These are phyloP conservation scores for Dasypus novemcinctus DNA, from an alignment of 2,113 vertebrate species.

Conservation along the genomic window DNA sequence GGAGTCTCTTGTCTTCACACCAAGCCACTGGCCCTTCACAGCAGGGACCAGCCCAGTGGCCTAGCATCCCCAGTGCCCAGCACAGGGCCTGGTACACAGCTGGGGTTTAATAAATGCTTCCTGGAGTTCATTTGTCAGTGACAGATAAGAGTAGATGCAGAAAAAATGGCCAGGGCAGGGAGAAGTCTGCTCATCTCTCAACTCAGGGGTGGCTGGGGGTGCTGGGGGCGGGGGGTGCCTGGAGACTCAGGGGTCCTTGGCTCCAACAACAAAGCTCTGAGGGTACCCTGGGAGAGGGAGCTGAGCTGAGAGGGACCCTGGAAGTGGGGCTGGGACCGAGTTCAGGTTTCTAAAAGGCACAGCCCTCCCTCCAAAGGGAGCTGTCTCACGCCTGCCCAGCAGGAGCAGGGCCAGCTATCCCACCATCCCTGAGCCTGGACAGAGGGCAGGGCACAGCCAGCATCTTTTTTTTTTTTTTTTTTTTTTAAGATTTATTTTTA, in stretches of 20 bases:
- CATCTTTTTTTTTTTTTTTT: too few species aligned
- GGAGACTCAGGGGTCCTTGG: not conserved
- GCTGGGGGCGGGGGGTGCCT: fast-evolving
- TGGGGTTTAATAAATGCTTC: not conserved
- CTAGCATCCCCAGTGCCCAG: not conserved
- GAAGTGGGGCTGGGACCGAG: not conserved
- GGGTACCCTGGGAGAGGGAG: not conserved
- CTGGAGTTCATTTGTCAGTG: not conserved
- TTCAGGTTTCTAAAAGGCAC: not conserved
- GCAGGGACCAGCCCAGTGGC: not conserved
- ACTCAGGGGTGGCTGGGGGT: too few species aligned
- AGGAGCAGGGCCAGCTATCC: not conserved
- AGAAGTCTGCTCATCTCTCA: not conserved
- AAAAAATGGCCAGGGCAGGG: not conserved
- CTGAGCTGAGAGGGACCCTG: not conserved
- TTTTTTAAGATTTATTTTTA: too few species aligned
- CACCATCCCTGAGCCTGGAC: not conserved
- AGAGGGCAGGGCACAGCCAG: not conserved
- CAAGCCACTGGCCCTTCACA: not conserved
- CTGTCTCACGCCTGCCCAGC: not conserved
- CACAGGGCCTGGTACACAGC: not conserved
- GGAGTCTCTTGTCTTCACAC: not conserved
- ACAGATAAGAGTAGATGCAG: not conserved
- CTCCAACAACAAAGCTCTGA: not conserved
- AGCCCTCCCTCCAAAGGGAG: not conserved